phyloP scores from a whole-genome alignment of 2,797 vertebrate species.

The Natrix natrix region DNA sequence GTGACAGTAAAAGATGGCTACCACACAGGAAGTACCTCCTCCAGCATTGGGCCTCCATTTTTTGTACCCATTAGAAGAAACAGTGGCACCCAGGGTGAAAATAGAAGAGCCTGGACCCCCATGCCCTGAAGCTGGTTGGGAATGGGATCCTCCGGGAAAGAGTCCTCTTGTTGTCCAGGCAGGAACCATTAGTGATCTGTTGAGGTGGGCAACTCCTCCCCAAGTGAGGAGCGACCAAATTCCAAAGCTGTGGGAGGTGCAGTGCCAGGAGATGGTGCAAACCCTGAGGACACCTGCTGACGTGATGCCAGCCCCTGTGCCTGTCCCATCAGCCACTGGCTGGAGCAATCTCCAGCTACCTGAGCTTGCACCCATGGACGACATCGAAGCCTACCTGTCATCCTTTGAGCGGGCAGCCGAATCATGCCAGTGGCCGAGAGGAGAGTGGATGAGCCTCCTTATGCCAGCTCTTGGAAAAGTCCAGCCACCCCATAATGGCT shows the following conservation, averaged over 20 bases:
- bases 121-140: constrained; percentile 25
- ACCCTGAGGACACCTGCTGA: constrained; percentile 10
- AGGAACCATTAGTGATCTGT: constrained; percentile 20
- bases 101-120: constrained; percentile 31
- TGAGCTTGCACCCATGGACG: constrained; percentile 15
- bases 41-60: constrained; percentile 33
- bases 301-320: background rate
- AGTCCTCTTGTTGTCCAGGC: constrained; percentile 27
- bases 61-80: constrained; percentile 33
- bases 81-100: constrained; percentile 18
- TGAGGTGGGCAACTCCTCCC: constrained; percentile 29
- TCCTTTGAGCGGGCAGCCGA: constrained; percentile 17
- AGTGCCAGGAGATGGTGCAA: constrained; percentile 35
- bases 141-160: constrained; percentile 21
- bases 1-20: constrained; percentile 5
- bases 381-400: constrained; percentile 24
- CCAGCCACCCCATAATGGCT: background rate
- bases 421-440: constrained; percentile 23
- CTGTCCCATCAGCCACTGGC: constrained; percentile 14
- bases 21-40: constrained; percentile 32
- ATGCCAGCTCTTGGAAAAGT: constrained; percentile 26
- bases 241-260: constrained; percentile 28
- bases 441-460: constrained; percentile 28
- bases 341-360: constrained; percentile 34
- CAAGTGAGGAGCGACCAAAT: constrained; percentile 27